phyloP scores from a whole-genome alignment of 2,113 vertebrate species.

The Phainopepla nitens region DNA sequence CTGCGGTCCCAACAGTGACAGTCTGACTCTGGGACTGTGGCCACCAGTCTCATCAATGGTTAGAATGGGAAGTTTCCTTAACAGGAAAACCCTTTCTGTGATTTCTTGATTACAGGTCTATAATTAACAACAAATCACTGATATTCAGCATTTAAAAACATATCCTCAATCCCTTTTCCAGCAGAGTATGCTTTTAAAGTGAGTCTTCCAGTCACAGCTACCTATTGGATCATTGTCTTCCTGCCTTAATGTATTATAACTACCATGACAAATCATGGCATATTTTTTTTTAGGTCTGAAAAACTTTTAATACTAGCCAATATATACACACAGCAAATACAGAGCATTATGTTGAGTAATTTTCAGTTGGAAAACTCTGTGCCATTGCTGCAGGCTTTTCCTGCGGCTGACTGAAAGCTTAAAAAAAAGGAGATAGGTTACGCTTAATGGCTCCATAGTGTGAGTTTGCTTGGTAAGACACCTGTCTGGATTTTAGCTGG shows the following conservation, averaged over 20 bases:
- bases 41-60: neutral
- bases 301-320: neutral
- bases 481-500: neutral
- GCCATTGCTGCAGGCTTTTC: neutral
- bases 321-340: neutral
- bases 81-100: neutral
- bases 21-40: neutral
- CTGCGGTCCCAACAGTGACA: accelerated
- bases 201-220: neutral
- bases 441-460: neutral
- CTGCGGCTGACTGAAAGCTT: neutral
- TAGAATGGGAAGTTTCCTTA: neutral
- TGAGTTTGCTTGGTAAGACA: neutral
- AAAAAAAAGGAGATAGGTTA: neutral
- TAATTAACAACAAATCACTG: neutral
- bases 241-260: neutral
- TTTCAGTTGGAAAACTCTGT: neutral
- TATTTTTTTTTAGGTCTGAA: neutral
- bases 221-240: neutral
- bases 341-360: neutral
- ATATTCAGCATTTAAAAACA: neutral
- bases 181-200: neutral
- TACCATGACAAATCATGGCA: neutral
- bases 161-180: neutral
- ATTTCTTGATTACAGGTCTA: neutral